These are phyloP conservation scores for Desoria tigrina DNA, from an alignment of 2,888 invertebrate species.

Conservation along the genomic window DNA sequence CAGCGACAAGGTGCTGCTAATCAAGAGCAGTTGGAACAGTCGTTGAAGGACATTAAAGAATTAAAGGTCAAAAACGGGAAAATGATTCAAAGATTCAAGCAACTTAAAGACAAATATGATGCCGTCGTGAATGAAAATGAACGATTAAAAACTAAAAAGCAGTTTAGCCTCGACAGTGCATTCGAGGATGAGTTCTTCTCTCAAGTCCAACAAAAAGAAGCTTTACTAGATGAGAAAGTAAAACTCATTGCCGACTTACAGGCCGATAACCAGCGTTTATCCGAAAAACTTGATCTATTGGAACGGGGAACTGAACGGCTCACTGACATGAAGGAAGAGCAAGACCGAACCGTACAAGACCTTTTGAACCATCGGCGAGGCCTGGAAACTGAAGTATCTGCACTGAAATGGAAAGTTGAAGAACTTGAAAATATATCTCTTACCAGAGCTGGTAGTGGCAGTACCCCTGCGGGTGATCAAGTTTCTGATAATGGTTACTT, in stretches of 20 bases:
- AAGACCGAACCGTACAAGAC: constrained; percentile 73
- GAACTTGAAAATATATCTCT: constrained; percentile 35
- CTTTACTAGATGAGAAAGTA: constrained; percentile 67
- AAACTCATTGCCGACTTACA: constrained; percentile 65
- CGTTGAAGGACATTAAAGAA: constrained; percentile 65
- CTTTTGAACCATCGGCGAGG: constrained; percentile 73
- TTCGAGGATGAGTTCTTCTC: constrained; percentile 78
- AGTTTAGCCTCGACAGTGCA: constrained; percentile 70
- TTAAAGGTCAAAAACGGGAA: constrained; percentile 73
- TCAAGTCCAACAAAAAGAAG: constrained; percentile 61
- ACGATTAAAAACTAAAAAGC: constrained; percentile 60
- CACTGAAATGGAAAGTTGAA: constrained; percentile 56
- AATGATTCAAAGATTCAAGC: constrained; percentile 79
- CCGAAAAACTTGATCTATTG: constrained; percentile 72
- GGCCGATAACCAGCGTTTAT: constrained; percentile 68
- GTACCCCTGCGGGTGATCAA: not conserved
- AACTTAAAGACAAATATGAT: constrained; percentile 67
- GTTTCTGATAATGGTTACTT: constrained; percentile 6
- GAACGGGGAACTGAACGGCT: constrained; percentile 74
- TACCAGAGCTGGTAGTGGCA: not conserved
- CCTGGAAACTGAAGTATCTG: constrained; percentile 67
- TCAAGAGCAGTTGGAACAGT: not conserved
- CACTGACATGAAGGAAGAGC: constrained; percentile 76
- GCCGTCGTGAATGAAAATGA: constrained; percentile 52
- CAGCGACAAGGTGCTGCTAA: not conserved